phyloP scores from a whole-genome alignment of 2,113 vertebrate genomes.

The Lethenteron camtschaticum region DNA sequence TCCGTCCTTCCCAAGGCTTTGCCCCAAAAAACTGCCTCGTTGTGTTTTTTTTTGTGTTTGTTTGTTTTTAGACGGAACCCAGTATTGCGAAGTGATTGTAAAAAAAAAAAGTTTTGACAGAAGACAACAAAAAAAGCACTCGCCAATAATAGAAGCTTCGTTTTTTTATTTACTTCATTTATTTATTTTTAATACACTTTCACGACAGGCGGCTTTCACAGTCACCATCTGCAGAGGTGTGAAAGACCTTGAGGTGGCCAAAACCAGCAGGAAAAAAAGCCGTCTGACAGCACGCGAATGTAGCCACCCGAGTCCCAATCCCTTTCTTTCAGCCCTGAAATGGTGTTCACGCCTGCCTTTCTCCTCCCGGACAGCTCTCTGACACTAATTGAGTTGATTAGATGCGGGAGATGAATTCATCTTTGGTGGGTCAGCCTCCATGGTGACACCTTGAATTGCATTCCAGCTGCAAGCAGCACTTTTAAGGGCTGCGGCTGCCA shows the following conservation, averaged over 20 bases:
- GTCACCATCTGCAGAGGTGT: neutral
- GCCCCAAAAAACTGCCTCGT: too few species aligned
- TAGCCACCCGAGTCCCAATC: neutral
- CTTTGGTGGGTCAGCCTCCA: constrained; percentile 5
- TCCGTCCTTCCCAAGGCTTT: too few species aligned
- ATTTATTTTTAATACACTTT: too few species aligned
- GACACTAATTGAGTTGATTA: constrained; percentile 6
- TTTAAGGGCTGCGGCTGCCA: constrained; percentile 2
- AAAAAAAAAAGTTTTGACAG: too few species aligned
- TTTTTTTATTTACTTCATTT: too few species aligned
- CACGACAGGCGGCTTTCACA: too few species aligned
- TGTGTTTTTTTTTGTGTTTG: too few species aligned
- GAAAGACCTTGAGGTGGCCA: neutral
- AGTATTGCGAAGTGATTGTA: too few species aligned
- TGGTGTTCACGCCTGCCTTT: constrained; percentile 2
- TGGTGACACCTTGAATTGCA: constrained; percentile 6
- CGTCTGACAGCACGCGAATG: constrained; percentile 4
- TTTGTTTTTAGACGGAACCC: too few species aligned
- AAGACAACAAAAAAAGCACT: too few species aligned
- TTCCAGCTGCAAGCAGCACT: constrained; percentile 6
- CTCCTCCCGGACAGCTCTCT: constrained; percentile 2
- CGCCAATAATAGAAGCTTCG: too few species aligned
- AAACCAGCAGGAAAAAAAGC: neutral
- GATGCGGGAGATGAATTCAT: constrained; percentile 6
- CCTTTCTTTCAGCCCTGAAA: constrained; percentile 1